phyloP scores from a whole-genome alignment of 2,888 invertebrate species.

The Tetragnatha montana region DNA sequence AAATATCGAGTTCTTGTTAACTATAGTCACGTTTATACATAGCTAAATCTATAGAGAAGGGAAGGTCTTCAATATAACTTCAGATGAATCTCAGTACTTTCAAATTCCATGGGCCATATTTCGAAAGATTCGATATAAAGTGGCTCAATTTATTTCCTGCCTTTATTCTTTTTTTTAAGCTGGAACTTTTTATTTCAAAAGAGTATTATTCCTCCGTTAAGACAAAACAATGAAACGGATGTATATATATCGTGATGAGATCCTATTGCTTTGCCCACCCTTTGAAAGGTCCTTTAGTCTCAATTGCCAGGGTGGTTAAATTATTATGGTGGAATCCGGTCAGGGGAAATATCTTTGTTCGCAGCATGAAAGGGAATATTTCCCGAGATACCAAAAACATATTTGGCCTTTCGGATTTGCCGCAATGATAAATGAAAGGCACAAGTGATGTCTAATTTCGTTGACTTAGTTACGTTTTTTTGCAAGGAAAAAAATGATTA shows the following conservation, averaged over 20 bases:
- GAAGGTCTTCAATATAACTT: too few species aligned
- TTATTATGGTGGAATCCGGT: conserved; percentile 15
- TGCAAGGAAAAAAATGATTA: neutral
- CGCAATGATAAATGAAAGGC: neutral
- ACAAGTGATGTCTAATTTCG: neutral
- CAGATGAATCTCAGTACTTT: neutral
- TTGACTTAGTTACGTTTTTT: neutral
- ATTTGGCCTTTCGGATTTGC: neutral
- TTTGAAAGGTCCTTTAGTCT: conserved; percentile 34
- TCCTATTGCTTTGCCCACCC: neutral
- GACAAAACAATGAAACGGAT: conserved; percentile 24
- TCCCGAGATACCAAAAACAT: neutral
- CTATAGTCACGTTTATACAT: too few species aligned
- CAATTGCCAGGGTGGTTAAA: conserved; percentile 20
- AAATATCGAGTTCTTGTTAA: too few species aligned
- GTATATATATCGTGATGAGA: neutral
- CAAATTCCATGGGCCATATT: neutral
- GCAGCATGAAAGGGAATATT: neutral
- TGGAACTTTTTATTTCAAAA: neutral
- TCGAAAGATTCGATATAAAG: neutral
- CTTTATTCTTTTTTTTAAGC: neutral
- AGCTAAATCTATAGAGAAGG: too few species aligned
- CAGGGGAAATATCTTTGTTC: conserved; percentile 20
- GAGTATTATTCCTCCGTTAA: neutral
- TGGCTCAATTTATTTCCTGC: neutral